Percentiles rank a stretch among this genome's conserved stretches.
Evolutionary conservation across 2,888 invertebrate species (phyloP).

Genomic region (Seira musarum): DNA sequence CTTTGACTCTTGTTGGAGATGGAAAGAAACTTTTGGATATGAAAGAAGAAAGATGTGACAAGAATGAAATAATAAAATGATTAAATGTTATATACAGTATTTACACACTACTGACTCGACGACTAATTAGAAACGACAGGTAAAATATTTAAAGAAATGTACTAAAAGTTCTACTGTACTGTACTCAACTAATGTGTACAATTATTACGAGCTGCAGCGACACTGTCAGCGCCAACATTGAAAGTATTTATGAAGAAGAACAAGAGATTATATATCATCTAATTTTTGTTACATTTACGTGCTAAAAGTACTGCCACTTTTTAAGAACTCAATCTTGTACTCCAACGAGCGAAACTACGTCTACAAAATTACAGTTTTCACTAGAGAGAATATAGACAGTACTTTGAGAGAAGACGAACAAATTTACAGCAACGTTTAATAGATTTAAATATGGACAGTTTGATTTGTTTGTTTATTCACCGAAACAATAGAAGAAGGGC

Average conservation of each 20-base stretch:
- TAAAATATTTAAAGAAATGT: constrained; percentile 18
- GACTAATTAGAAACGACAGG: constrained; percentile 35
- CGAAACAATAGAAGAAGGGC: constrained; percentile 99
- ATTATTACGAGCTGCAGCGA: constrained; percentile 41
- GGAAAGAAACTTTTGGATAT: background rate
- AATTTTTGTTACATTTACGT: constrained; percentile 19
- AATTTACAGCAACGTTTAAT: constrained; percentile 17
- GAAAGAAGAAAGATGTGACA: constrained; percentile 28
- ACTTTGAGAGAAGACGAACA: constrained; percentile 24
- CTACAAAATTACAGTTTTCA: constrained; percentile 37
- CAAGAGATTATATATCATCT: background rate
- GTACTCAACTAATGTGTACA: constrained; percentile 22
- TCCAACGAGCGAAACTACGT: constrained; percentile 39
- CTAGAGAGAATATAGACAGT: constrained; percentile 31
- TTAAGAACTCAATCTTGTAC: constrained; percentile 28
- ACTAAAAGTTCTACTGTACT: constrained; percentile 31
- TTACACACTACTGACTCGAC: constrained; percentile 43
- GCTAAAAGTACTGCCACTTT: constrained; percentile 51
- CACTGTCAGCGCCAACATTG: constrained; percentile 55
- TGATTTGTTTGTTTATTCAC: constrained; percentile 77
- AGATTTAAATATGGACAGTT: constrained; percentile 24
- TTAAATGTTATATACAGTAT: constrained; percentile 34
- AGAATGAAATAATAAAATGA: constrained; percentile 37
- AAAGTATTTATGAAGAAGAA: constrained; percentile 7
- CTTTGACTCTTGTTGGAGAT: background rate